phyloP scores from a whole-genome alignment of 2,888 invertebrate species.

The Cataglyphis altisquamis region DNA sequence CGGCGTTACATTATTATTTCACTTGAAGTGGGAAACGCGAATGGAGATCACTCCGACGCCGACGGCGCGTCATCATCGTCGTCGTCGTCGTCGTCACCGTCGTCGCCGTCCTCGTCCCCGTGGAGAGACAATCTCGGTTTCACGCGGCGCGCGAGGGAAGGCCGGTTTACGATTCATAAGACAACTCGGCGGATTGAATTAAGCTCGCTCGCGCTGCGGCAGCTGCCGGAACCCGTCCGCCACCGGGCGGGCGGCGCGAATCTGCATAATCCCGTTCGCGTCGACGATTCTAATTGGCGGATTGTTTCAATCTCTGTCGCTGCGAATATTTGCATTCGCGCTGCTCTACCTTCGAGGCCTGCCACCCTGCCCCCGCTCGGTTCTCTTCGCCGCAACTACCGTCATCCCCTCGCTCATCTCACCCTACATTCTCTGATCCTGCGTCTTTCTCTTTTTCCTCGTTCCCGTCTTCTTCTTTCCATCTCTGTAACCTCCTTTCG shows the following conservation, averaged over 20 bases:
- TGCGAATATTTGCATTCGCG: slow-evolving; percentile 81
- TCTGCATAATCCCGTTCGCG: slow-evolving; percentile 85
- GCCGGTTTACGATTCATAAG: slow-evolving; percentile 85
- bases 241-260: slow-evolving; percentile 78
- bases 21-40: slow-evolving; percentile 37
- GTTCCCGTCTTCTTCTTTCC: slow-evolving; percentile 27
- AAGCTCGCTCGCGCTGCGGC: slow-evolving; percentile 83
- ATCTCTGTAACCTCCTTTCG: slow-evolving; percentile 43
- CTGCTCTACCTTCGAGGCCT: slow-evolving; percentile 54
- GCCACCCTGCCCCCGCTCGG: slow-evolving; percentile 12
- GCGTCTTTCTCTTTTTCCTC: slow-evolving; percentile 30
- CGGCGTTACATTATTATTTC: slow-evolving; percentile 77
- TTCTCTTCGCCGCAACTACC: slow-evolving; percentile 35
- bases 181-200: slow-evolving; percentile 85
- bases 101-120: slow-evolving; percentile 18
- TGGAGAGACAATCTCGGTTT: slow-evolving; percentile 75
- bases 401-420: slow-evolving; percentile 25
- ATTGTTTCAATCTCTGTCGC: slow-evolving; percentile 85
- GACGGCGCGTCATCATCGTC: slow-evolving; percentile 38
- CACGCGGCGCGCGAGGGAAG: slow-evolving; percentile 66
- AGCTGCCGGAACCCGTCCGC: slow-evolving; percentile 82
- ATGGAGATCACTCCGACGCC: slow-evolving; percentile 24
- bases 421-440: slow-evolving; percentile 36
- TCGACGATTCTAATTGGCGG: slow-evolving; percentile 85
- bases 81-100: slow-evolving; percentile 21